phyloP scores from a whole-genome alignment of 2,113 vertebrate species.

The Neotragus moschatus region DNA sequence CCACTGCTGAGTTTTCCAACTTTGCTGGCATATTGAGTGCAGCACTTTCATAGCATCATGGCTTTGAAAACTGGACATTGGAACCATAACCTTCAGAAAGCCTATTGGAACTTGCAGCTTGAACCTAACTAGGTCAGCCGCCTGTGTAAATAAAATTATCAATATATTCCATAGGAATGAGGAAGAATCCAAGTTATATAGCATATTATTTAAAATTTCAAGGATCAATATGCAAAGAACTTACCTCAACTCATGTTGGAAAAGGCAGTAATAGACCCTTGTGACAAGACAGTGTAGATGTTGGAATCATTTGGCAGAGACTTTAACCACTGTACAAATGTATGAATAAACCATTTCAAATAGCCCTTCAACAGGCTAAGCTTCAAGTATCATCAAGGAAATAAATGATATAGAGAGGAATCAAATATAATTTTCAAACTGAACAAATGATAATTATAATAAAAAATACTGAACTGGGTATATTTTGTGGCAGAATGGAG shows the following conservation, averaged over 20 bases:
- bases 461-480: background rate
- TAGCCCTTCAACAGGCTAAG: background rate
- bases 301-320: background rate
- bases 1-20: background rate
- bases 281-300: background rate
- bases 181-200: constrained; percentile 4
- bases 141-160: background rate
- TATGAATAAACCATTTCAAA: background rate
- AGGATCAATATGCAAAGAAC: background rate
- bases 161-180: background rate
- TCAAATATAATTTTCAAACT: background rate
- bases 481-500: background rate
- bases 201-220: background rate
- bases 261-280: background rate
- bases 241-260: background rate
- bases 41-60: background rate
- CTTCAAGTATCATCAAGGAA: background rate
- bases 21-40: background rate
- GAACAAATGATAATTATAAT: background rate
- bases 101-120: background rate
- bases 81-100: background rate
- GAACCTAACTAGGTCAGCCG: background rate
- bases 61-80: background rate
- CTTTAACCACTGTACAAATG: background rate
- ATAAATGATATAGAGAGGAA: background rate